These are phyloP conservation scores for Apamea anceps DNA, from an alignment of 2,888 invertebrate species.

Conservation along the genomic window DNA sequence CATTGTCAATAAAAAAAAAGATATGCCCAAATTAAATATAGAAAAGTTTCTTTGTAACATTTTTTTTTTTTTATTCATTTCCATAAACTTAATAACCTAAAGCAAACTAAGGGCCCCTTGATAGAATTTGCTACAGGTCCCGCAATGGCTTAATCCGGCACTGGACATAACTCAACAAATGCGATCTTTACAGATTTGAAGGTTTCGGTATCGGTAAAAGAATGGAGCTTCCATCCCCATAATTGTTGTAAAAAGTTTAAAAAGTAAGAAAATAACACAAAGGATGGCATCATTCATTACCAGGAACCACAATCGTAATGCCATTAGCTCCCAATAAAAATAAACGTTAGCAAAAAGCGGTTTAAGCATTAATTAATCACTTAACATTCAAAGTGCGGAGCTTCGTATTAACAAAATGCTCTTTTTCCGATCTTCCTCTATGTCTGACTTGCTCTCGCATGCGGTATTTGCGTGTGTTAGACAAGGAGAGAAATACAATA, in stretches of 20 bases:
- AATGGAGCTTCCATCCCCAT: background rate
- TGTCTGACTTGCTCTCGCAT: conserved; percentile 3
- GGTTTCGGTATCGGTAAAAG: no score
- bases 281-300: background rate
- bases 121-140: no score
- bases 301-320: conserved; percentile 5
- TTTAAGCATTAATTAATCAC: conserved; percentile 48
- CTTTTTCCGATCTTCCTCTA: conserved; percentile 41
- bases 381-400: conserved; percentile 50
- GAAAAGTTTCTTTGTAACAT: no score
- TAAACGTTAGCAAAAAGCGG: conserved; percentile 12
- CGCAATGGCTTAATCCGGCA: no score
- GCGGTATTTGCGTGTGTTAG: background rate
- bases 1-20: no score
- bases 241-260: background rate
- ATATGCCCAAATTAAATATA: no score
- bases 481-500: conserved; percentile 29
- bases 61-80: no score
- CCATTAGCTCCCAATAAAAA: conserved; percentile 9
- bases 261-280: background rate
- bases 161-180: no score
- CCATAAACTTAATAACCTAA: no score
- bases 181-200: no score
- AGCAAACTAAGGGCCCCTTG: no score
- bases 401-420: conserved; percentile 45